Conservation (phyloP, 1,140 invertebrate species). For the Cydia fagiglandana region DNA sequence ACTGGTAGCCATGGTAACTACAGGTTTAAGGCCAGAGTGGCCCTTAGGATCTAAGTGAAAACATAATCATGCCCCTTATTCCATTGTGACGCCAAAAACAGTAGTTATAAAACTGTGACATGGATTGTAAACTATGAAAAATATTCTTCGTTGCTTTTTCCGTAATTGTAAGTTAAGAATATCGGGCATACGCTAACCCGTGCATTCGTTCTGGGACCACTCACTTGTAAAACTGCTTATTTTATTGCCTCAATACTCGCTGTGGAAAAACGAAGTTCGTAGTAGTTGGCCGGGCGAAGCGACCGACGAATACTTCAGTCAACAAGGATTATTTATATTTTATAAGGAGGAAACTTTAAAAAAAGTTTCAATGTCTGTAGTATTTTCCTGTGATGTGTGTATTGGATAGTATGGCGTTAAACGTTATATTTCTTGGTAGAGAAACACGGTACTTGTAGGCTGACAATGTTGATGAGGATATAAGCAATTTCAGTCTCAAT, state of each 20-base stretch:
- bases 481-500: too few species aligned
- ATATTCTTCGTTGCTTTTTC: conserved; percentile 43
- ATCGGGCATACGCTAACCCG: conserved; percentile 49
- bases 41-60: too few species aligned
- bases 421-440: too few species aligned
- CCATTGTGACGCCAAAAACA: too few species aligned
- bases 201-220: conserved; percentile 49
- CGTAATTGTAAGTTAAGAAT: conserved; percentile 49
- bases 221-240: conserved; percentile 58
- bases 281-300: conserved; percentile 38
- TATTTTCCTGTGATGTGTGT: too few species aligned
- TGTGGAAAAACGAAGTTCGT: conserved; percentile 46
- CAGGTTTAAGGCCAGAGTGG: too few species aligned
- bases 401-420: too few species aligned
- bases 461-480: too few species aligned
- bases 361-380: not conserved
- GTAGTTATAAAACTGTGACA: too few species aligned
- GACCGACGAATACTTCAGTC: conserved; percentile 2
- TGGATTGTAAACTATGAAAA: conserved; percentile 24
- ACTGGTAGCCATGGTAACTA: too few species aligned
- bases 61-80: too few species aligned
- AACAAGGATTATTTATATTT: not conserved
- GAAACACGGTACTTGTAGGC: not conserved
- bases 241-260: conserved; percentile 51
- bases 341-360: not conserved